Base-by-base conservation (phyloP, 2,797 vertebrate species). In the Iguana delicatissima region DNA sequence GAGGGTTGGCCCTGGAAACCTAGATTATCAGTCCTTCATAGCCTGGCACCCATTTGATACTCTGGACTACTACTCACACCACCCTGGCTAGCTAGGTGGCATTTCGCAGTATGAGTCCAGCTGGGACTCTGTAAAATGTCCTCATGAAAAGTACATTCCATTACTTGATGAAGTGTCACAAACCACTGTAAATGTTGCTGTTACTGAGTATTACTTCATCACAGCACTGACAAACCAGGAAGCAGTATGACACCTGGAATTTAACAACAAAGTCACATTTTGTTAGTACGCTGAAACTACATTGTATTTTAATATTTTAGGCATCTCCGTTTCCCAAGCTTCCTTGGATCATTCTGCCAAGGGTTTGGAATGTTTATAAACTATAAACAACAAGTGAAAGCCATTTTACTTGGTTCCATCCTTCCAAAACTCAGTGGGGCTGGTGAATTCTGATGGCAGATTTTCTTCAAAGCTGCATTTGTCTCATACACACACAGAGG, bases 401-500 rank as follows among this genome's bases (percentile, higher is more conserved):
- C 24, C 26, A 24, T 67, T 87, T 76, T 77, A 67, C 64, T 87
- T 83, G 55, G 38, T 55, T 86, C 26, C 18, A 67, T 87, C 5
- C 18, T 38, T 55, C 59, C 35, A 83, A 87, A 32, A 77, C 26
- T 69, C 77, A 42, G 52, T 29, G 38, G 6, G 46, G 26, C 18
- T 64, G 59, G 3, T 42, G 7, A 83, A 81, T 22, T 62, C 35
- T 29, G 67, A 16, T 81, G 69, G 84, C 69, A 74, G 18, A 35
- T 62, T 82, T 86, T 38, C 76, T 64, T 73, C 84, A 89, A 77
- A 87, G n/a, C 59, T 83, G 80, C 57, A 55, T 67, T 35, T 69
- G 10, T 69, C 42, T 57, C 72, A 84, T 46, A n/a, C 20, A 50
- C 57, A 59, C 1, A 80, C 46, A 85, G 5, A 1, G 24, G 22